Evolutionary conservation across 2,888 invertebrate species (phyloP), one percentile per base, ranked within the genome.

Genomic region (Tigriopus californicus): DNA sequence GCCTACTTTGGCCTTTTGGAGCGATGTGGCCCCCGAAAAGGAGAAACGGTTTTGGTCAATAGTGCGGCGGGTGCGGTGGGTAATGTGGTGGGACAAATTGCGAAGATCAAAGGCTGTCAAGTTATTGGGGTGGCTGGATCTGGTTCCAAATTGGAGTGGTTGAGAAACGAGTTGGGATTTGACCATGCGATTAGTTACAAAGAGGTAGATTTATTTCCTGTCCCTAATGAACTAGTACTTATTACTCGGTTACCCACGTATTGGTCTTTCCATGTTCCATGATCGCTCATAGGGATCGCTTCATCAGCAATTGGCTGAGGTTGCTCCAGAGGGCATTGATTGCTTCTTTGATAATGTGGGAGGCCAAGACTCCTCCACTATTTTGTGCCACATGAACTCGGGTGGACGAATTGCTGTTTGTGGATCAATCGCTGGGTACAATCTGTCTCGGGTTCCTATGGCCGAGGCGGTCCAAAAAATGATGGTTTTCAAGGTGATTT

Each of bases 31-130:
- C 82, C 83, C 1, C 80, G 82, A 70, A 64, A 75, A 5, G 83
- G 81, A 10, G 83, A 85, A 70, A 80, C 80, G 0, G 76, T 85
- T 13, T 80, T 81, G 1, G 77, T 85, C 1, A 80, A 78, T 25
- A 80, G 80, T 3, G 85, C 85, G 12, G 85, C 82, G 20, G 85
- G 85, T 18, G 84, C 83, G 41, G 84, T 85, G n/a, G 85, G 85
- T 6, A 79, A 77, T 61, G 75, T 80, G 54, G 85, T 83, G 22
- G 85, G 85, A 1, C 85, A 85, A 73, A 81, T 86, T 62, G 85
- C 79, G 1, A 85, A 84, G 72, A 76, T 80, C 54, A 74, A 80
- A 69, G 69, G 68, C 11, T 79, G 82, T 65, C 75, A 70, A 61
- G 83, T 82, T 0, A 79, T 85, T 64, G 85, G 83, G 2, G 77